These are phyloP conservation scores for Tachina grossa DNA, from an alignment of 2,888 invertebrate species.

Conservation along the genomic window DNA sequence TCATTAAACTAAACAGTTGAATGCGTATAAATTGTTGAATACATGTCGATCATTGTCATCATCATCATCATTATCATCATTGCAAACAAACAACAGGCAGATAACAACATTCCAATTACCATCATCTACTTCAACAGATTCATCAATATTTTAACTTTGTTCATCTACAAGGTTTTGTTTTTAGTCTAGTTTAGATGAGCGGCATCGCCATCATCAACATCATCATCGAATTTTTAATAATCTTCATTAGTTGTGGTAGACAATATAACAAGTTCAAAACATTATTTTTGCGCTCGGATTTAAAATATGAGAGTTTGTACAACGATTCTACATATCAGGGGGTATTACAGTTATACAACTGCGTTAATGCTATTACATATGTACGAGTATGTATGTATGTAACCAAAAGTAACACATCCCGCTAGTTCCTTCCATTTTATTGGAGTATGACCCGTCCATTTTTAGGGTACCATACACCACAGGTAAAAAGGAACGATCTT, in stretches of 20 bases:
- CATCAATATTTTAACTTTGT: constrained; percentile 54
- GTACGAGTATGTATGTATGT: neutral
- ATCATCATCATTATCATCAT: neutral
- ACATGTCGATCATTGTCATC: constrained; percentile 31
- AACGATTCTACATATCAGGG: constrained; percentile 5
- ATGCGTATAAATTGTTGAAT: constrained; percentile 4
- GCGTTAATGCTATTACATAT: neutral
- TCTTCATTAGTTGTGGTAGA: constrained; percentile 68
- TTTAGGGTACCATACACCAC: too few relatives aligned
- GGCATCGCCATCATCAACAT: neutral
- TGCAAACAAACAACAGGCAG: neutral
- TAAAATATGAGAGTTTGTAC: constrained; percentile 20
- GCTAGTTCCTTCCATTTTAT: neutral
- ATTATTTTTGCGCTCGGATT: constrained; percentile 7
- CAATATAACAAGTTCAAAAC: constrained; percentile 21
- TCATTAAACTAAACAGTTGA: constrained; percentile 57
- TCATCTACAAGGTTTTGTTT: constrained; percentile 23
- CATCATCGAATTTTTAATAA: constrained; percentile 61
- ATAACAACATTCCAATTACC: constrained; percentile 21
- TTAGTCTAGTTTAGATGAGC: neutral
- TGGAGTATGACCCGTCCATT: too few relatives aligned
- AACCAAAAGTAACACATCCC: neutral
- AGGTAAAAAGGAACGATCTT: too few relatives aligned
- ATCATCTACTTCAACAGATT: constrained; percentile 45
- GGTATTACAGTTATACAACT: constrained; percentile 10